Conservation (phyloP, 2,113 vertebrate genomes). For the Sialia sialis region DNA sequence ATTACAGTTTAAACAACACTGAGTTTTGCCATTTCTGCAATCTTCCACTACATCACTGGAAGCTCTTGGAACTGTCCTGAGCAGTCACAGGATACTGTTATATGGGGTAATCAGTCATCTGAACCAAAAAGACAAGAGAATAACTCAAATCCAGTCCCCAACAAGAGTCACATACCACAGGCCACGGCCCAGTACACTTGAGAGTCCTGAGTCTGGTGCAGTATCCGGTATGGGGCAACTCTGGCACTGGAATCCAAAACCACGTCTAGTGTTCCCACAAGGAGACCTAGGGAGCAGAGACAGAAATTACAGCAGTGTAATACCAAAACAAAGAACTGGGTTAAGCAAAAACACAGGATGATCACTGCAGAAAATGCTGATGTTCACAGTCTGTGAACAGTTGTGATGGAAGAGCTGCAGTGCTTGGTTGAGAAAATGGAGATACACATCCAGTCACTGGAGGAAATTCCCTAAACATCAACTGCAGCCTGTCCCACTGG, state of each 20-base stretch:
- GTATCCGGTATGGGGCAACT: slow-evolving; percentile 93
- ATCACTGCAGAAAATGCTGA: not conserved
- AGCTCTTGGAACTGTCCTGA: not conserved
- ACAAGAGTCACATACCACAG: slow-evolving; percentile 72
- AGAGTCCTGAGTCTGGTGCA: slow-evolving; percentile 93
- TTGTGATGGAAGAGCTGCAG: not conserved
- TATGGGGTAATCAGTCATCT: not conserved
- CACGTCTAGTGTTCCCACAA: slow-evolving; percentile 95
- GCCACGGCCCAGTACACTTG: slow-evolving; percentile 96
- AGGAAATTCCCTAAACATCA: not conserved
- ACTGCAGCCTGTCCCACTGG: not conserved
- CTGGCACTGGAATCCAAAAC: slow-evolving; percentile 96
- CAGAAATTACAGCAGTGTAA: not conserved
- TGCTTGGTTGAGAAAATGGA: not conserved
- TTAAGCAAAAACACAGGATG: not conserved
- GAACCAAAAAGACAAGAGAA: not conserved
- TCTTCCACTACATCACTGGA: not conserved
- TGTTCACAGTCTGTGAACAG: not conserved
- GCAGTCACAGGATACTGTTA: not conserved
- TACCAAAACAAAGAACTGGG: not conserved
- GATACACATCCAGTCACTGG: not conserved
- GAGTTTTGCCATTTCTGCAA: not conserved
- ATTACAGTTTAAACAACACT: not conserved
- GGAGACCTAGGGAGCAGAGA: slow-evolving; percentile 76
- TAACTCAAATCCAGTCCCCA: not conserved